phyloP scores from a whole-genome alignment of 2,797 vertebrate genomes.

The Sparus aurata region DNA sequence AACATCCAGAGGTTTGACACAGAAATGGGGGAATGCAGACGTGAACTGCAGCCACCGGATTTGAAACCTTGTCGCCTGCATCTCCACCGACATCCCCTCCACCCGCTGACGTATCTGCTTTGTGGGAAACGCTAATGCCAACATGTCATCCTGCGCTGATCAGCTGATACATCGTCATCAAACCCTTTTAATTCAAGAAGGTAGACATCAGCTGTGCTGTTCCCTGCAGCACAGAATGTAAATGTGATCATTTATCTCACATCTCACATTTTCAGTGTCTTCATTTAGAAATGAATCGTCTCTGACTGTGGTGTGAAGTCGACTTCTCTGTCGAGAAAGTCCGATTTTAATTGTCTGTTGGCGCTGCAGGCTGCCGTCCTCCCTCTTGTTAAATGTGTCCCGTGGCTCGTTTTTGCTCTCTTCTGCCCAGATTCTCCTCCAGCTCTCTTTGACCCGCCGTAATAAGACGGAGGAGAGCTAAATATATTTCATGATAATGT shows the following conservation, averaged over 20 bases:
- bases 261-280: neutral
- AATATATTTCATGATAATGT: slow-evolving; percentile 69
- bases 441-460: slow-evolving; percentile 63
- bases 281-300: neutral
- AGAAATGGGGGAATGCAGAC: too few relatives aligned
- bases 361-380: slow-evolving; percentile 17
- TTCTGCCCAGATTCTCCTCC: slow-evolving; percentile 50
- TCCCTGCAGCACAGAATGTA: neutral
- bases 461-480: slow-evolving; percentile 61
- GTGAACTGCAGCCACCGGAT: too few relatives aligned
- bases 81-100: too few relatives aligned
- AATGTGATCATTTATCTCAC: neutral
- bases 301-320: neutral
- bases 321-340: neutral
- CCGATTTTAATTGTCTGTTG: slow-evolving; percentile 26
- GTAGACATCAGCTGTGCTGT: neutral
- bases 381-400: slow-evolving; percentile 58
- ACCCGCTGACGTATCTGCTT: too few relatives aligned
- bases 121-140: too few relatives aligned
- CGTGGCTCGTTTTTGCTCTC: slow-evolving; percentile 34
- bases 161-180: too few relatives aligned
- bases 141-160: too few relatives aligned
- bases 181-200: neutral
- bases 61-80: too few relatives aligned
- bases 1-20: too few relatives aligned